Conservation (phyloP, 2,797 vertebrate genomes). For the Smutsia gigantea region DNA sequence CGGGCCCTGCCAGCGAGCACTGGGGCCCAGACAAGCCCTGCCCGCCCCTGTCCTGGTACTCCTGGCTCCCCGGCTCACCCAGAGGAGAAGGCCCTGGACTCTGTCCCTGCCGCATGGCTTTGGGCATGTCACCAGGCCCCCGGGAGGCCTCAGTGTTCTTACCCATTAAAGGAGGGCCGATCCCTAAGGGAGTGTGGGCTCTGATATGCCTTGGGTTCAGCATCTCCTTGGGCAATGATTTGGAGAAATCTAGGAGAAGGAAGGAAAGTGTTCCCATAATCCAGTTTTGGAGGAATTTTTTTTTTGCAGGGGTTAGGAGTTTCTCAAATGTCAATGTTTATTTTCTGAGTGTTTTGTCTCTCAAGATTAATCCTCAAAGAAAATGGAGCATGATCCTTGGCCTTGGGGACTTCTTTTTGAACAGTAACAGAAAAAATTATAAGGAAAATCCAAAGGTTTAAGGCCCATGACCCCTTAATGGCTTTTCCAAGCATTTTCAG, state of each 20-base stretch:
- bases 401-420: background rate
- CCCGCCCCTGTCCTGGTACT: accelerated
- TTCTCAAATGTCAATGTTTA: background rate
- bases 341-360: background rate
- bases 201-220: background rate
- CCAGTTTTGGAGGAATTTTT: background rate
- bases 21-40: background rate
- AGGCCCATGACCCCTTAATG: background rate
- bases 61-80: accelerated
- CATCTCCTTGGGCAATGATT: background rate
- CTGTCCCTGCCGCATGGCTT: background rate
- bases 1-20: too few relatives aligned
- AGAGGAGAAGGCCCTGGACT: background rate
- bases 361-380: background rate
- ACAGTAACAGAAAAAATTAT: conserved; percentile 3
- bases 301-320: background rate
- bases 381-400: background rate
- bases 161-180: background rate
- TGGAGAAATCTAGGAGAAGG: background rate
- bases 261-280: background rate
- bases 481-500: background rate
- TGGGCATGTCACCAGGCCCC: background rate
- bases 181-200: background rate
- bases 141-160: background rate
- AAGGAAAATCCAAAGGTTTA: background rate